These are phyloP conservation scores for Cyprinella venusta DNA, from an alignment of 2,797 vertebrate genomes.

Conservation along the genomic window DNA sequence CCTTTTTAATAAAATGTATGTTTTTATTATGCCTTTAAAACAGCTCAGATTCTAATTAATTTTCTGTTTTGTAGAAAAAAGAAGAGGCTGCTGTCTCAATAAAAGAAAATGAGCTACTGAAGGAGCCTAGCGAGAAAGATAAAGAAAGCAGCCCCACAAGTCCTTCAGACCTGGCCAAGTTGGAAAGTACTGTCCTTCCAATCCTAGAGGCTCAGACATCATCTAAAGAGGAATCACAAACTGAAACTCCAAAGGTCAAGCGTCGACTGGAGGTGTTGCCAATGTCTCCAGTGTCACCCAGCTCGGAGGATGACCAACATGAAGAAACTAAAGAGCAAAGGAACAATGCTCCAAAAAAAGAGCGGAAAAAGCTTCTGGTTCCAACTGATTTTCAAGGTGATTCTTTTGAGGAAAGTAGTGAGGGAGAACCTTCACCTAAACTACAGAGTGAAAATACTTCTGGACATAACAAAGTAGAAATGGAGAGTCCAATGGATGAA, in stretches of 20 bases:
- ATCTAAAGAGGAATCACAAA: conserved; percentile 75
- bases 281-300: conserved; percentile 78
- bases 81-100: conserved; percentile 72
- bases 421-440: conserved; percentile 86
- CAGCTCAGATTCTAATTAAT: conserved; percentile 7
- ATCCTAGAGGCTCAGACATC: conserved; percentile 86
- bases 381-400: conserved; percentile 83
- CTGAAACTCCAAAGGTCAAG: conserved; percentile 77
- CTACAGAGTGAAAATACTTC: conserved; percentile 76
- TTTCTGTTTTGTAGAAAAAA: conserved; percentile 49
- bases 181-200: conserved; percentile 88
- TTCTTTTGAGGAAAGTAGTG: conserved; percentile 93
- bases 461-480: conserved; percentile 83
- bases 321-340: conserved; percentile 75
- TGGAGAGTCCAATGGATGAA: conserved; percentile 90
- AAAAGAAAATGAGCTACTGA: conserved; percentile 81
- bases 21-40: conserved; percentile 8
- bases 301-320: conserved; percentile 83
- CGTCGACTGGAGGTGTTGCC: conserved; percentile 82
- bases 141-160: conserved; percentile 86
- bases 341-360: conserved; percentile 77
- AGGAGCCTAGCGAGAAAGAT: conserved; percentile 79
- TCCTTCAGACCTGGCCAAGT: conserved; percentile 90
- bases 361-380: conserved; percentile 80
- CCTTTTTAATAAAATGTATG: neutral